Evolutionary conservation across 2,113 vertebrate species (phyloP), one percentile per base, ranked within the genome.

Genomic region (Oryzias woworae): DNA sequence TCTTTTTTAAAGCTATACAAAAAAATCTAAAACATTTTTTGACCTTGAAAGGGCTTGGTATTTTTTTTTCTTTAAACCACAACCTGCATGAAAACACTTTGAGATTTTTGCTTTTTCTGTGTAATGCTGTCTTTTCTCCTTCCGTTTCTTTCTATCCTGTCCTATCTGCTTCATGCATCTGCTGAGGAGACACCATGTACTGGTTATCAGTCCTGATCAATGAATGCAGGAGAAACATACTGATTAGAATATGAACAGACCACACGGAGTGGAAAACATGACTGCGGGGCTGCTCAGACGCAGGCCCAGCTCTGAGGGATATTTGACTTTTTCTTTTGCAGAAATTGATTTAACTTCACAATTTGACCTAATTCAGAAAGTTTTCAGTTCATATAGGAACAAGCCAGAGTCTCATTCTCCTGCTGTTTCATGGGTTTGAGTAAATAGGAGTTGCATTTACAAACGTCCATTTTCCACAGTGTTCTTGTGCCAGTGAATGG

Each of bases 191-290:
- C 77, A 65, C 50, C 74, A 43, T 70, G 69, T 62, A 68, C 26
- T 71, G 57, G 49, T 82, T 86, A 88, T 89, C 84, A 46, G 54
- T 42, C 53, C 41, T 75, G 72, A 82, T 87, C 85, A 57, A 80
- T 80, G 82, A 66, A 61, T 55, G 74, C 84, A 86, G 83, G 75
- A 36, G 36, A 89, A 84, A 76, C 71, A 43, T 60, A 56, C 81
- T 74, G 78, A 85, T 87, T 87, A 81, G 64, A 84, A 83, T 77
- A 83, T 68, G 78, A 89, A 86, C 73, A 82, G 77, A 83, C 86
- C 83, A 5, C 81, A 62, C 61, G 75, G 76, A 69, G 81, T 66
- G 81, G 69, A 85, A 88, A 81, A 61, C 45, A 70, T 31, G 58
- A 52, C 60, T 69, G 50, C 50, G n/a, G 45, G 62, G 59, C 42